Conservation (phyloP, 2,113 vertebrate species). For the Antechinus stuartii region DNA sequence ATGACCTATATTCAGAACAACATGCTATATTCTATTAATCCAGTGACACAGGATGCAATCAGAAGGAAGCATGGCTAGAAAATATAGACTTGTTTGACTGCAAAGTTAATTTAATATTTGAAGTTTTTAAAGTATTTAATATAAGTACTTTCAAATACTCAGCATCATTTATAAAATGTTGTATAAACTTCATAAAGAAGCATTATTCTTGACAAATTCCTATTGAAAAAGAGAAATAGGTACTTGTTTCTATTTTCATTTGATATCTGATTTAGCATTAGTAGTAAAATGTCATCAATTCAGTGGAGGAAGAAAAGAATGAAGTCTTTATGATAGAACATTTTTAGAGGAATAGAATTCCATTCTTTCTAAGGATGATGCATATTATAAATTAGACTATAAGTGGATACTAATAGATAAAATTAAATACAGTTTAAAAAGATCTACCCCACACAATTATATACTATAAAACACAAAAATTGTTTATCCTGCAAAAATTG, state of each 20-base stretch:
- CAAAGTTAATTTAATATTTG: not conserved
- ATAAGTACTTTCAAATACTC: not conserved
- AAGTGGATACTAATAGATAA: constrained; percentile 19
- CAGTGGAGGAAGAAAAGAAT: not conserved
- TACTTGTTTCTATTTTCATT: not conserved
- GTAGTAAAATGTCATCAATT: not conserved
- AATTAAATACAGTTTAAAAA: constrained; percentile 19
- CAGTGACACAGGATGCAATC: not conserved
- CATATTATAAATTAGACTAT: not conserved
- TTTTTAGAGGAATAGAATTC: not conserved
- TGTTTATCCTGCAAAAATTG: not conserved
- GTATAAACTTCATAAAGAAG: not conserved
- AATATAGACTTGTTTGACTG: not conserved
- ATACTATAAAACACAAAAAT: not conserved
- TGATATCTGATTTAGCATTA: not conserved
- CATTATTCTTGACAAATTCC: not conserved
- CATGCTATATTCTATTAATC: not conserved
- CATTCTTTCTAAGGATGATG: not conserved
- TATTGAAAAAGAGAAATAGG: not conserved
- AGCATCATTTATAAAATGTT: not conserved
- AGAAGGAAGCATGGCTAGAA: not conserved
- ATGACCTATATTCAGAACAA: not conserved
- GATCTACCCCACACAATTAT: not conserved
- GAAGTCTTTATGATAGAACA: not conserved
- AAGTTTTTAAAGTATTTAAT: not conserved